Evolutionary conservation across 2,113 vertebrate genomes (phyloP).

Genomic region (Semnornis frantzii): DNA sequence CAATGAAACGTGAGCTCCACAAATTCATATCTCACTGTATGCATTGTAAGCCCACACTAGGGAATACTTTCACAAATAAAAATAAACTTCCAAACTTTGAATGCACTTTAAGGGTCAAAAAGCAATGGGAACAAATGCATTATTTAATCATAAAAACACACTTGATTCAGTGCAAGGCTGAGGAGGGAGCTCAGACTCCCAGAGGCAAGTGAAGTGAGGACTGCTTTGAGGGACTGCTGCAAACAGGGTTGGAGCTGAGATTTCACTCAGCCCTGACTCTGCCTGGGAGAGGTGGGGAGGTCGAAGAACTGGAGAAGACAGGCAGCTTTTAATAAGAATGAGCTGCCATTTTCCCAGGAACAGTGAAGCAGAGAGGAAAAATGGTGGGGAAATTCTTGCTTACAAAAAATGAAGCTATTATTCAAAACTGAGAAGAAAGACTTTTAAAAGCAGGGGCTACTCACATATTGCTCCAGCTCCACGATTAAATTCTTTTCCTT

Average conservation of each 20-base stretch:
- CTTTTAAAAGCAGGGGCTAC: background rate
- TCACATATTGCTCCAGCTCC: background rate
- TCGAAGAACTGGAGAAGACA: background rate
- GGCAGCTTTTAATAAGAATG: background rate
- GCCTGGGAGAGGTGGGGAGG: background rate
- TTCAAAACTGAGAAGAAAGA: background rate
- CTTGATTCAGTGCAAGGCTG: background rate
- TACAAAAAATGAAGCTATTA: constrained; percentile 10
- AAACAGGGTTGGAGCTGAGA: background rate
- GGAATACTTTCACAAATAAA: constrained; percentile 15
- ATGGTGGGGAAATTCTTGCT: background rate
- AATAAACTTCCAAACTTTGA: constrained; percentile 23
- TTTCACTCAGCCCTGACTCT: background rate
- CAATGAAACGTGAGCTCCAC: constrained; percentile 11
- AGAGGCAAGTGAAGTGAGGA: background rate
- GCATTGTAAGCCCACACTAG: background rate
- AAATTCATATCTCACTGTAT: background rate
- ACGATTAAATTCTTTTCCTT: background rate
- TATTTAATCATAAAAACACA: background rate
- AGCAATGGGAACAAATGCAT: constrained; percentile 9
- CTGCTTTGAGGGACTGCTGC: background rate
- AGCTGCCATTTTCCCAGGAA: background rate
- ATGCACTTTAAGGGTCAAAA: constrained; percentile 38
- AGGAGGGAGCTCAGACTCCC: constrained; percentile 16
- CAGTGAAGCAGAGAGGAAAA: background rate